phyloP scores from a whole-genome alignment of 2,797 vertebrate species.

The Onychomys arenicola region DNA sequence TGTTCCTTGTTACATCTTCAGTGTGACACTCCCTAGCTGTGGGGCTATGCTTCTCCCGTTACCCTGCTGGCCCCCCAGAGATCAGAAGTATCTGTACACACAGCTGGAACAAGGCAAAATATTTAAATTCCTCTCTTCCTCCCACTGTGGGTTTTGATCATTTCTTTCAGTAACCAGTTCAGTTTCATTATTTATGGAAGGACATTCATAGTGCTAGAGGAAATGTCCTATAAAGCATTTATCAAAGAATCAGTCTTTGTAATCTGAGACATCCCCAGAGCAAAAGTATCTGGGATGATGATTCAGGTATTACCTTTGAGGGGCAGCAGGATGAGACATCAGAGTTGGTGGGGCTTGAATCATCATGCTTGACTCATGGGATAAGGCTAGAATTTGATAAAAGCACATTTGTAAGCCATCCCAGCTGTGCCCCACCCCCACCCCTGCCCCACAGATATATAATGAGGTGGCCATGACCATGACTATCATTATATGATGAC shows the following conservation, averaged over 20 bases:
- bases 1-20: neutral
- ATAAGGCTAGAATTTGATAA: neutral
- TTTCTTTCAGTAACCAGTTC: slow-evolving; percentile 69
- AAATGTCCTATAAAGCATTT: slow-evolving; percentile 69
- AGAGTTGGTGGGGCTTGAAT: slow-evolving; percentile 55
- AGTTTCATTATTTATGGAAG: slow-evolving; percentile 75
- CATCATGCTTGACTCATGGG: neutral
- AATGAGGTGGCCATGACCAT: neutral
- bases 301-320: slow-evolving; percentile 49
- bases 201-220: slow-evolving; percentile 67
- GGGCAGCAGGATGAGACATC: slow-evolving; percentile 24
- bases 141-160: slow-evolving; percentile 52
- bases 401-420: neutral
- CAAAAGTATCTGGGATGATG: slow-evolving; percentile 41
- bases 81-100: neutral
- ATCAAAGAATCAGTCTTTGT: slow-evolving; percentile 52
- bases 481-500: neutral
- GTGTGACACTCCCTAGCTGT: neutral
- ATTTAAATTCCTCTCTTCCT: neutral
- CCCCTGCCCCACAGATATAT: neutral
- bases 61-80: neutral
- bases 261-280: slow-evolving; percentile 62
- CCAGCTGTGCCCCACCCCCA: too few relatives aligned
- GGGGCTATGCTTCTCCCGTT: neutral
- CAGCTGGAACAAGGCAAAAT: slow-evolving; percentile 23